Base-by-base conservation (phyloP, 92 coral and sea anemone species). In the Muricea muricata region DNA sequence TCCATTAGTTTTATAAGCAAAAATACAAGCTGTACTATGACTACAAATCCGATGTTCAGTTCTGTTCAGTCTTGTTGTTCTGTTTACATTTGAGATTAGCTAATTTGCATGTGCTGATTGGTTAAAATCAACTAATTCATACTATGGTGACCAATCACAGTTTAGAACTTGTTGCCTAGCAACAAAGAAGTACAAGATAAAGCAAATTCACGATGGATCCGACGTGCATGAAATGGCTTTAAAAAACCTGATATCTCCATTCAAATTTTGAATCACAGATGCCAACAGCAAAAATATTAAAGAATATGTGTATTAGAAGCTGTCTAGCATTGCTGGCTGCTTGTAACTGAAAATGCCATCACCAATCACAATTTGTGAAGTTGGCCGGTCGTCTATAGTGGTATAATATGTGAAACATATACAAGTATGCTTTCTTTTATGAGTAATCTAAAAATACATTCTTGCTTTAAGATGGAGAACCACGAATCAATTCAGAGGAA, bases 101-200 rank as follows among this genome's bases (percentile, higher is more conserved):
- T 13, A n/a, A 5, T 71, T 71, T 71, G 28, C 25, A 14, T 13
- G 78, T 32, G 55, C 50, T 71, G 55, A 71, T 71, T 71, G 78
- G 78, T 40, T 71, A 24, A 48, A 21, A 71, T 0, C 10, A 20
- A 20, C 56, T 54, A 54, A 54, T 54, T 14, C 15, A 25, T 14
- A 54, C 61, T 20, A 33, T 39, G 78, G 24, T 71, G 50, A 23
- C 78, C 78, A 71, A 71, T 71, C 78, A 71, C 54, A 45, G 23
- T 41, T 40, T 39, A 71, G n/a, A 14, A 71, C 12, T n/a, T 40
- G 28, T 25, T 71, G 78, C 78, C 4, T 71, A 29, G 78, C 78
- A 71, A 71, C 78, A n/a, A 40, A 45, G 29, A 71, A 71, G 78
- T 20, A 17, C 72, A 65, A 14, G n/a, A n/a, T n/a, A n/a, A n/a